Percentiles rank a stretch among this genome's conserved stretches.
These are phyloP conservation scores for Chondrosia reniformis DNA, from an alignment of 37 sponge, comb jelly and placozoan species.

Conservation along the genomic window DNA sequence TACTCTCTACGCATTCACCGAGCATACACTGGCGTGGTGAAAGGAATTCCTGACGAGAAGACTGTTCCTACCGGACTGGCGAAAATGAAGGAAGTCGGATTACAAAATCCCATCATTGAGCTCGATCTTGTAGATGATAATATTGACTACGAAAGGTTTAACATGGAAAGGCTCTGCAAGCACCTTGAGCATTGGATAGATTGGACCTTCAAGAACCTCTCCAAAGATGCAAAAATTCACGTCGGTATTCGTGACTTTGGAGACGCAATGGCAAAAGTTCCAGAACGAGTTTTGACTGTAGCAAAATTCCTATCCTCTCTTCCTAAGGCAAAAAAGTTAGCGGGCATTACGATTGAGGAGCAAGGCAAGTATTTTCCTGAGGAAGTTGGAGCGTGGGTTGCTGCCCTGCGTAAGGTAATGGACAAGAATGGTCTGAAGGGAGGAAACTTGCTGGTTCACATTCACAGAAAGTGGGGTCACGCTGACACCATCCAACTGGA, in stretches of 20 bases:
- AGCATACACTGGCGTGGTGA: no score
- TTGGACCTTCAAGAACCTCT: not conserved
- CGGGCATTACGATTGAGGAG: not conserved
- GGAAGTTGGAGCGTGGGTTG: not conserved
- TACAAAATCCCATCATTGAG: not conserved
- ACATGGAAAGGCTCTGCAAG: not conserved
- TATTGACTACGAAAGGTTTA: not conserved
- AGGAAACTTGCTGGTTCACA: constrained; percentile 25
- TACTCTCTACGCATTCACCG: constrained; percentile 28
- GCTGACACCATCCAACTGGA: constrained; percentile 6
- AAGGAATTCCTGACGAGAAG: not conserved
- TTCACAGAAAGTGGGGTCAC: constrained; percentile 34
- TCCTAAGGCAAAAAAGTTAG: not conserved
- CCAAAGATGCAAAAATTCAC: not conserved
- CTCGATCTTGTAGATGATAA: not conserved
- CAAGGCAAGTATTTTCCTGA: not conserved
- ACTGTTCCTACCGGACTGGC: not conserved
- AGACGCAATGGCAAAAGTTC: not conserved
- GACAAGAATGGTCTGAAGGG: constrained; percentile 20
- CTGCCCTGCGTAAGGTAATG: constrained; percentile 20
- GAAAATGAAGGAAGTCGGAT: not conserved
- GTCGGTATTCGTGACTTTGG: not conserved
- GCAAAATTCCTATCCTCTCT: not conserved
- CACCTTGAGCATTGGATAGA: not conserved
- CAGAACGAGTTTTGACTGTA: not conserved